Evolutionary conservation across 2,113 vertebrate genomes (phyloP), one percentile per base, ranked within the genome.

Genomic region (Triplophysa tibetana): DNA sequence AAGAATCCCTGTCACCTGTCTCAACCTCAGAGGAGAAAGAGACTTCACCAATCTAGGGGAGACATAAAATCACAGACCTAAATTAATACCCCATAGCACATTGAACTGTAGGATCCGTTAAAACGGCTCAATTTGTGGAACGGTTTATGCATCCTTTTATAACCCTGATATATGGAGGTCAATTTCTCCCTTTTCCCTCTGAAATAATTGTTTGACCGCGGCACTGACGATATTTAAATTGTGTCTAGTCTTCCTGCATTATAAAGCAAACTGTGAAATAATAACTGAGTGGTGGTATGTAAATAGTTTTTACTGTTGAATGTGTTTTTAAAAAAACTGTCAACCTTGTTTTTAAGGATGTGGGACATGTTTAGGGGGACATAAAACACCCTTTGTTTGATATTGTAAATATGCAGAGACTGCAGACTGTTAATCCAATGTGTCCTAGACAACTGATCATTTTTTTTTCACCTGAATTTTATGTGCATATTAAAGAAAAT

Each of bases 11-110:
- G 1, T 99, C 98, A 2, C 96, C 98, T 0, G 94, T 92, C 1
- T 99, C 97, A 0, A 92, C 93, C 2, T 92, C 89, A 1, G 98
- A 97, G 3, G 98, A 98, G 82, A 98, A 98, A 85, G 95, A 97
- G 79, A 94, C 94, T 61, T 97, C 95, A 13, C 94, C 94, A 0
- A 88, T 95, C 75, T 98, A 90, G 88, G 78, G 75, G 41, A 11
- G 29, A 38, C 48, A 43, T 17, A 2, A 38, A 58, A 60, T 24
- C 21, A 54, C 4, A 63, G 69, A 84, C 75, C 69, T 19, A 45
- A 50, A 50, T 73, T 23, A 26, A 3, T 43, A 43, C 33, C 33
- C 6, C 43, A 23, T 43, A 26, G n/a, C 70, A 43, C 70, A 9
- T 72, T 41, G 9, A 33, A 72, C 7, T 11, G 9, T 48, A 69